phyloP scores from a whole-genome alignment of 1,140 invertebrate species.

The Ericerus pela region DNA sequence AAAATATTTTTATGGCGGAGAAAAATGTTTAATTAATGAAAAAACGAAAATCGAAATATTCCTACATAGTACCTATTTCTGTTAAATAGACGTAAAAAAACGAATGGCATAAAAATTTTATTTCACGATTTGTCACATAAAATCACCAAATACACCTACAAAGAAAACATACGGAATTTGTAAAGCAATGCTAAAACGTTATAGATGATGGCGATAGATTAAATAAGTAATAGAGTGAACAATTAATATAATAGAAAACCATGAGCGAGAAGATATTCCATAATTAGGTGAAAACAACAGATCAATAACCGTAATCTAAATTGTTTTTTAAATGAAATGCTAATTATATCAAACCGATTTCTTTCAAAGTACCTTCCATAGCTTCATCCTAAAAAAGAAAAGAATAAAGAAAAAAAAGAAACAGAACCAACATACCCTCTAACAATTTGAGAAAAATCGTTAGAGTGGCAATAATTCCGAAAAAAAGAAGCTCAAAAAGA shows the following conservation, averaged over 20 bases:
- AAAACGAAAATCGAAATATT: no score
- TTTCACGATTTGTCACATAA: no score
- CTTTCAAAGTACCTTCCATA: conserved; percentile 63
- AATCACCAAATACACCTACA: no score
- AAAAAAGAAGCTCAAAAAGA: neutral
- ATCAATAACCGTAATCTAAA: conserved; percentile 6
- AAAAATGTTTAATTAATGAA: no score
- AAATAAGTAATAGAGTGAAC: conserved; percentile 1
- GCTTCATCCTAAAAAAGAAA: conserved; percentile 51
- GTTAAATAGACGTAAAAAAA: no score
- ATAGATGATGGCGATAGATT: neutral
- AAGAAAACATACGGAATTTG: conserved; percentile 12
- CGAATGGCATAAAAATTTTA: no score
- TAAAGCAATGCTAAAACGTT: neutral
- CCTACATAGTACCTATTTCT: no score
- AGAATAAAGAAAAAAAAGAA: no score
- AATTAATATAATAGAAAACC: conserved; percentile 11
- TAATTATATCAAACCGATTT: conserved; percentile 54
- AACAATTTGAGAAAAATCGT: neutral
- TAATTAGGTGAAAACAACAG: conserved; percentile 13
- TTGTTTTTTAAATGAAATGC: conserved; percentile 6
- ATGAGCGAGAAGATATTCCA: neutral
- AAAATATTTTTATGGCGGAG: no score
- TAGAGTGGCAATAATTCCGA: neutral
- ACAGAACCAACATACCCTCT: neutral